Evolutionary conservation across 2,888 invertebrate species (phyloP), one percentile per base, ranked within the genome.

Genomic region (Ferdinandea cuprea): DNA sequence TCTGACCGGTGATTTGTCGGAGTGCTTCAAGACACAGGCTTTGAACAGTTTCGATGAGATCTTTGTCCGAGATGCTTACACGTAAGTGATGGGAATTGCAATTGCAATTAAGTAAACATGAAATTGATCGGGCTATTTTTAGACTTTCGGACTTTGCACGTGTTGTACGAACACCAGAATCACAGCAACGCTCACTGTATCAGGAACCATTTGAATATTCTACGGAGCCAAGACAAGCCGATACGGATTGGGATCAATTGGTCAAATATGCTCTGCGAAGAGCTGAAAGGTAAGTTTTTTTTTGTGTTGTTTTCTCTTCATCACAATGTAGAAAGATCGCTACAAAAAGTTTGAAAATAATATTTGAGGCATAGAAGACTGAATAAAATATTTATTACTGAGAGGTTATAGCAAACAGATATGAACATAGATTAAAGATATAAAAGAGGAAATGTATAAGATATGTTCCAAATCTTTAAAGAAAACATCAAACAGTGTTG

Each of bases 21-120:
- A 96, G 88, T 96, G 96, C 88, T 96, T 96, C 89, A 96, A 96
- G 88, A 96, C 95, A 0, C 94, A 95, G 85, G 96, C 96, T 0
- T 89, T 96, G 58, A 92, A 93, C 68, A 94, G 95, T 0, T 94
- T 96, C 72, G 94, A 95, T 61, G 95, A 96, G 66, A 96, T 96
- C 89, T 96, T 96, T 88, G 93, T 93, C 87, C 93, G 94, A 86
- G 93, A 92, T 59, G 91, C 92, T 85, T 93, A 93, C 86, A 73
- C 87, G 91, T 91, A 87, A 87, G 89, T 85, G 44, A 11, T 17
- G 6, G 21, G 5, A 25, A 19, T 46, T 15, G 7, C 6, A 9
- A 44, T 0, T 48, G 28, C n/a, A n/a, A n/a, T n/a, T n/a, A n/a
- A n/a, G 56, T 40, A n/a, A n/a, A n/a, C n/a, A n/a, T 17, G 3